Conservation (phyloP, 37 sponge, comb jelly and placozoan genomes). For the Dysidea cf. avara region DNA sequence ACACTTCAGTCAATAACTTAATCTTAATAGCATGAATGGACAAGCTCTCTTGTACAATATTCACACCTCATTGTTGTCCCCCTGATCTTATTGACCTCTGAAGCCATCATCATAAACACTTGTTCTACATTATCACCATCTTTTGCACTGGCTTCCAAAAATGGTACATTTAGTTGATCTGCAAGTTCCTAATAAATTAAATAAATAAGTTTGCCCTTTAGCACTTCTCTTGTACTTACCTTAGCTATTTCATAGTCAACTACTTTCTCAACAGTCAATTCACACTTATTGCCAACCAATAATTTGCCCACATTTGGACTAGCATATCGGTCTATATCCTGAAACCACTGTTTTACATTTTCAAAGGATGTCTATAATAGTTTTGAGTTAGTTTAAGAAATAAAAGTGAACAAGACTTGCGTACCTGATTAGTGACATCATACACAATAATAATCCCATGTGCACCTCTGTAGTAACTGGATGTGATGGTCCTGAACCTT, state of each 20-base stretch:
- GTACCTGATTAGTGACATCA: slow-evolving; percentile 96
- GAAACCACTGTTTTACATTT: slow-evolving; percentile 96
- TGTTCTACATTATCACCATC: slow-evolving; percentile 97
- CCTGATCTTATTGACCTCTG: slow-evolving; percentile 95
- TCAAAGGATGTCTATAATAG: slow-evolving; percentile 73
- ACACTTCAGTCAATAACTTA: too few relatives aligned
- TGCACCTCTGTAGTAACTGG: slow-evolving; percentile 96
- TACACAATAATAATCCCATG: slow-evolving; percentile 97
- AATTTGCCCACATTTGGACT: slow-evolving; percentile 90
- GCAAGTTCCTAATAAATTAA: slow-evolving; percentile 94
- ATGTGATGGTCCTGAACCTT: slow-evolving; percentile 92
- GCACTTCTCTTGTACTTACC: slow-evolving; percentile 26
- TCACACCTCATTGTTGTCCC: too few relatives aligned
- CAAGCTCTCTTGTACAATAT: too few relatives aligned
- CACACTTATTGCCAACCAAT: slow-evolving; percentile 98
- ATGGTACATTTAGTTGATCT: slow-evolving; percentile 84
- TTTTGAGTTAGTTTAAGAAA: background rate
- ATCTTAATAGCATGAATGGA: too few relatives aligned
- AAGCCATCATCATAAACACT: slow-evolving; percentile 98
- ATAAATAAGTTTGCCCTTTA: background rate
- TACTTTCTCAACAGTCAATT: slow-evolving; percentile 91
- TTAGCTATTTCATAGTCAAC: slow-evolving; percentile 97
- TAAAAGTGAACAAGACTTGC: slow-evolving; percentile 1
- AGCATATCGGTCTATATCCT: slow-evolving; percentile 98
- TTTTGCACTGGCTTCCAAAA: slow-evolving; percentile 98